Percentiles rank a stretch among this genome's conserved stretches.
phyloP scores from a whole-genome alignment of 2,113 vertebrate species.

The Malurus cyaneus region DNA sequence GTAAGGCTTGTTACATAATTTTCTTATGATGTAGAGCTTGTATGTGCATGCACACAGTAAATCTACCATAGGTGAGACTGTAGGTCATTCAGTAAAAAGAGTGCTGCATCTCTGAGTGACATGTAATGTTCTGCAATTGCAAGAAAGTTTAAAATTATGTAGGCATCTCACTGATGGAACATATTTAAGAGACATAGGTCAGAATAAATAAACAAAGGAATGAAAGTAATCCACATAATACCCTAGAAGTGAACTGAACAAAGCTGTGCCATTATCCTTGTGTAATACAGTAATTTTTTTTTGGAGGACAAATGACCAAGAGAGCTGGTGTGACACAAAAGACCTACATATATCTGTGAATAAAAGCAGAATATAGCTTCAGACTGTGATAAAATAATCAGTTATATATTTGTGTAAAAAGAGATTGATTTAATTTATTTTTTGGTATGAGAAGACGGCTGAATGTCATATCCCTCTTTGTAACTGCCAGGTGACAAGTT shows the following conservation, averaged over 20 bases:
- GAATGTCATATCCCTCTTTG: neutral
- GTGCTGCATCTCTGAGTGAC: neutral
- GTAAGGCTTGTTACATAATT: neutral
- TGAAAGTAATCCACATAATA: neutral
- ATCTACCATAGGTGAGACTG: neutral
- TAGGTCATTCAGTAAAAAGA: neutral
- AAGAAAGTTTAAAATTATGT: neutral
- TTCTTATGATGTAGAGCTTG: neutral
- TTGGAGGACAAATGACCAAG: neutral
- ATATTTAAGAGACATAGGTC: neutral
- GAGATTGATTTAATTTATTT: neutral
- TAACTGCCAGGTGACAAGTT: neutral
- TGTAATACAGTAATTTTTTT: neutral
- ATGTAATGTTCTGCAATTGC: neutral
- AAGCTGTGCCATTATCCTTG: neutral
- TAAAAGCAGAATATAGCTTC: neutral
- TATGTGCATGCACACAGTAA: neutral
- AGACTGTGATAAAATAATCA: neutral
- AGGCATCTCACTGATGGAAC: neutral
- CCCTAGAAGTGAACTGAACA: rapidly evolving
- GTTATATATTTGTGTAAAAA: neutral
- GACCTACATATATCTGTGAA: neutral
- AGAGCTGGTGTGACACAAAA: neutral
- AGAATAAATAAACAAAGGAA: neutral
- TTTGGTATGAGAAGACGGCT: neutral